These are phyloP conservation scores for Zaprionus tsacasi DNA, from an alignment of 1,140 invertebrate genomes.

Conservation along the genomic window DNA sequence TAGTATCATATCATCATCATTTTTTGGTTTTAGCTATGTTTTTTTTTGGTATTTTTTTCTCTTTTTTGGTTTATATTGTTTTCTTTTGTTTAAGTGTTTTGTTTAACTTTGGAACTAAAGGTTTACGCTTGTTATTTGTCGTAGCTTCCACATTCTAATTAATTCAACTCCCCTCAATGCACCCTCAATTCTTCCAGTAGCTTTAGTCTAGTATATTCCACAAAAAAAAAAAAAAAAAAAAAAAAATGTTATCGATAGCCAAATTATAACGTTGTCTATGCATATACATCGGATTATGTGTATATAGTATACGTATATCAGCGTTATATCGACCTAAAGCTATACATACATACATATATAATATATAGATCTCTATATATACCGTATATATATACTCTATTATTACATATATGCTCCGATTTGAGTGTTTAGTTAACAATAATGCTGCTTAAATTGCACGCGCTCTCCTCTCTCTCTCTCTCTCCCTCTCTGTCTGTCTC, in stretches of 20 bases:
- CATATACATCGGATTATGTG: slow-evolving; percentile 26
- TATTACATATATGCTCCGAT: slow-evolving; percentile 42
- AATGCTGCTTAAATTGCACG: slow-evolving; percentile 48
- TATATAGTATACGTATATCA: slow-evolving; percentile 40
- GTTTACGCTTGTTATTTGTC: slow-evolving; percentile 68
- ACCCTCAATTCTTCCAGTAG: slow-evolving; percentile 33
- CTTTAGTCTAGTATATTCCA: slow-evolving; percentile 55
- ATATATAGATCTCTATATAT: slow-evolving; percentile 32
- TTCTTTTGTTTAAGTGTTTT: no score
- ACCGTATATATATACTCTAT: slow-evolving; percentile 43
- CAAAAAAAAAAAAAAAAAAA: slow-evolving; percentile 54
- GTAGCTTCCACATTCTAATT: slow-evolving; percentile 43
- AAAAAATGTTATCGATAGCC: slow-evolving; percentile 22
- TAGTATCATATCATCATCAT: background rate
- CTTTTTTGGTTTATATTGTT: slow-evolving; percentile 1
- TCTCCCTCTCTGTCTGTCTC: background rate
- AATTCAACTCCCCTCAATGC: slow-evolving; percentile 1
- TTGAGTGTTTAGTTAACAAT: slow-evolving; percentile 67
- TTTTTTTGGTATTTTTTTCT: background rate
- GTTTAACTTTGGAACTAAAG: slow-evolving; percentile 40
- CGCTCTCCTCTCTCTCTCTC: slow-evolving; percentile 6
- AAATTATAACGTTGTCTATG: slow-evolving; percentile 39
- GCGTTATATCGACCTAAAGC: slow-evolving; percentile 59
- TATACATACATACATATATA: slow-evolving; percentile 63
- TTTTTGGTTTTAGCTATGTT: slow-evolving; percentile 22